Evolutionary conservation across 2,888 invertebrate genomes (phyloP), one percentile per base, ranked within the genome.

Genomic region (Drosophila limbata): DNA sequence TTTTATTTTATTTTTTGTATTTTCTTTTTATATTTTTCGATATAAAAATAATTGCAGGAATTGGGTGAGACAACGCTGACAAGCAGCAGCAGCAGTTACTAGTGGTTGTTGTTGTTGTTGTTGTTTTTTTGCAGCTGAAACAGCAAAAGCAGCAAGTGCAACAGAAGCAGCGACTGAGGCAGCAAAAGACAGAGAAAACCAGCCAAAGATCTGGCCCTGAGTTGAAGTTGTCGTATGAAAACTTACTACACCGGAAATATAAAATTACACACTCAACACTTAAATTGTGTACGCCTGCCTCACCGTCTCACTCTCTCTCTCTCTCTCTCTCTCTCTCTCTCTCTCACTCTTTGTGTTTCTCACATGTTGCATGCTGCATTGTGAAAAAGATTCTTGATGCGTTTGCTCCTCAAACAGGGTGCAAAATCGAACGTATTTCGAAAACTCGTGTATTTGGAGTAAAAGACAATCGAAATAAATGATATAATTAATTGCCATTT

Each of bases 261-360:
- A 92, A 92, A 91, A 91, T 91, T 91, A 91, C 92, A 90, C 88
- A 91, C 90, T 91, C 91, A 91, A 91, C 91, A 91, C 91, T 91
- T 90, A 88, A 91, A 89, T 85, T 87, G 81, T 89, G 76, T 81
- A 66, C 73, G 73, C 68, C 68, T 56, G 77, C 55, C 57, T 64
- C 63, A n/a, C 50, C 39, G 31, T 40, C 21, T 35, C 15, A 37
- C 21, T 57, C 13, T 37, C 17, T 37, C 17, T 50, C 33, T 39
- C 19, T 47, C 31, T 33, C 13, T 31, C n/a, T 44, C n/a, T 50
- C 37, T 19, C 19, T 47, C 37, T 40, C 37, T 28, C 8, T 1
- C 28, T 51, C 35, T 37, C 33, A 19, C 8, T 28, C 28, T 51
- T 31, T 62, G 31, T 59, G 25, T 61, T 63, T 64, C 78, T 77